Percentiles rank a stretch among this genome's conserved stretches.
These are phyloP conservation scores for Parazoanthus atlanticus DNA, from an alignment of 92 coral and sea anemone species.

Conservation along the genomic window DNA sequence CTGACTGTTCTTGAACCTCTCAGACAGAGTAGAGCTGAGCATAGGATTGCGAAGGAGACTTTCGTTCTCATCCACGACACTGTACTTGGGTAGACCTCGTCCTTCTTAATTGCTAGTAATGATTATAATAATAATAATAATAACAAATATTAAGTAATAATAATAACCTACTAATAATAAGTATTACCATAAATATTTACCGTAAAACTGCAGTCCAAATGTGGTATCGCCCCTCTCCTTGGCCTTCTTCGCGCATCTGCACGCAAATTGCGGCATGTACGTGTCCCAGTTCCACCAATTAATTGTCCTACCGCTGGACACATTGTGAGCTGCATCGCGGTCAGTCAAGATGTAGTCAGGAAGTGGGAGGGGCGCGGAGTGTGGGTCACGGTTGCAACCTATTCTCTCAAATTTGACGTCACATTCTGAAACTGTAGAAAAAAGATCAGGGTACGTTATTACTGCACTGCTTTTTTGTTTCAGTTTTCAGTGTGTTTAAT, in stretches of 20 bases:
- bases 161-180: too few relatives aligned
- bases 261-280: conserved; percentile 73
- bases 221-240: conserved; percentile 64
- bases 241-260: conserved; percentile 82
- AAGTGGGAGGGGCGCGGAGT: conserved; percentile 59
- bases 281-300: conserved; percentile 95
- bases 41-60: too few relatives aligned
- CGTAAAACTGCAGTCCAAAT: conserved; percentile 88
- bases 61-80: too few relatives aligned
- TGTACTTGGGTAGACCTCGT: too few relatives aligned
- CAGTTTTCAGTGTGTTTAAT: too few relatives aligned
- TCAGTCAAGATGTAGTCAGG: conserved; percentile 80
- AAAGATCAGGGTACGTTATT: too few relatives aligned
- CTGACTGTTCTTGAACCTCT: too few relatives aligned
- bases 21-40: too few relatives aligned
- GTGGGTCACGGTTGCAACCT: conserved; percentile 75
- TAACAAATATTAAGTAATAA: too few relatives aligned
- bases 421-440: conserved; percentile 62
- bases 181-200: conserved; percentile 33
- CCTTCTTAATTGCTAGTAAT: too few relatives aligned
- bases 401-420: conserved; percentile 67
- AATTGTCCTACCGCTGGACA: conserved; percentile 59
- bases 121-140: too few relatives aligned
- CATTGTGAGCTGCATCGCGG: conserved; percentile 50
- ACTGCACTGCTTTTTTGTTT: too few relatives aligned